phyloP scores from a whole-genome alignment of 2,113 vertebrate genomes.

The Barbus barbus region DNA sequence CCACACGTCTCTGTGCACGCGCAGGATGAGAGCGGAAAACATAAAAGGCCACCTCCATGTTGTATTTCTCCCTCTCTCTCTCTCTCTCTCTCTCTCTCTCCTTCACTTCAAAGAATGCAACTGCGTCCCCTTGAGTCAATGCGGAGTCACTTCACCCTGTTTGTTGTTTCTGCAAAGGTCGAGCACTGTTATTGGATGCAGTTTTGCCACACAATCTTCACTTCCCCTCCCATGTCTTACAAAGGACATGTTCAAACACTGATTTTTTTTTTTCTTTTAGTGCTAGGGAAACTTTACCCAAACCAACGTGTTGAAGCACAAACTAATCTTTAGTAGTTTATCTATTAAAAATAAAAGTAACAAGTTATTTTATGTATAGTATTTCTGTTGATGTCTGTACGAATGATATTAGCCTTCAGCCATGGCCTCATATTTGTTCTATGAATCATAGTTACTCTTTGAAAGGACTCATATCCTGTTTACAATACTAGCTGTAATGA shows the following conservation, averaged over 20 bases:
- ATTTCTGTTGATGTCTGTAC: neutral
- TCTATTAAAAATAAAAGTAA: neutral
- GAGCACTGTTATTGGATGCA: constrained; percentile 58
- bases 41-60: constrained; percentile 65
- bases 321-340: neutral
- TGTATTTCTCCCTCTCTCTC: constrained; percentile 55
- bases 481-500: constrained; percentile 1
- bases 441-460: constrained; percentile 30
- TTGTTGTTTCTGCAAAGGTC: constrained; percentile 58
- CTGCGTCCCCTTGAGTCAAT: constrained; percentile 72
- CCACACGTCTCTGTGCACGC: neutral
- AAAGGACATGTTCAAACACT: neutral
- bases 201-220: constrained; percentile 1
- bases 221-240: constrained; percentile 17
- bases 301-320: neutral
- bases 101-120: constrained; percentile 58
- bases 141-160: constrained; percentile 56
- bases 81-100: neutral
- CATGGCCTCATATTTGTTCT: neutral
- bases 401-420: neutral
- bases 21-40: constrained; percentile 39
- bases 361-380: neutral
- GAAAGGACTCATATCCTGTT: constrained; percentile 38
- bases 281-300: neutral
- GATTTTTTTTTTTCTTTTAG: neutral